Evolutionary conservation across 2,113 vertebrate genomes (phyloP).

Genomic region (Nibea coibor): DNA sequence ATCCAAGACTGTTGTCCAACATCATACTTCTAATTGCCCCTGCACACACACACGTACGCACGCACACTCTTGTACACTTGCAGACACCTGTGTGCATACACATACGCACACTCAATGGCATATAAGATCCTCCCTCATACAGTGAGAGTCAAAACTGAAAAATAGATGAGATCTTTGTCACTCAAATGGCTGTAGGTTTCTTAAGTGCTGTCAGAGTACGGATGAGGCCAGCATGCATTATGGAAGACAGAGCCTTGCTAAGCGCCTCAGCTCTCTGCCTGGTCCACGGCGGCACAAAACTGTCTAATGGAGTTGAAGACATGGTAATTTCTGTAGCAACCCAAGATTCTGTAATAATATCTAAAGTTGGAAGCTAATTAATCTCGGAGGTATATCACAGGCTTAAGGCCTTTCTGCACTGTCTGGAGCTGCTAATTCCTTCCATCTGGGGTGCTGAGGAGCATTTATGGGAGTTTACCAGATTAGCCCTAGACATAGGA

Average conservation of each 20-base stretch:
- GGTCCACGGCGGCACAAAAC: constrained; percentile 68
- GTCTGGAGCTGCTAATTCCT: constrained; percentile 79
- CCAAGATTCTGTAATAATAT: constrained; percentile 76
- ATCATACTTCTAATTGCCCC: constrained; percentile 80
- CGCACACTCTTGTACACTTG: not conserved
- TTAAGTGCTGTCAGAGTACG: constrained; percentile 82
- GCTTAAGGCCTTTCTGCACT: constrained; percentile 75
- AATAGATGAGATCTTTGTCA: constrained; percentile 87
- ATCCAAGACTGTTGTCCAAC: constrained; percentile 79
- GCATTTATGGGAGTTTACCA: constrained; percentile 82
- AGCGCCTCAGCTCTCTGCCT: constrained; percentile 67
- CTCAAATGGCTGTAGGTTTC: constrained; percentile 83
- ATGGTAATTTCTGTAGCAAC: constrained; percentile 75
- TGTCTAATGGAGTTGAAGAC: constrained; percentile 77
- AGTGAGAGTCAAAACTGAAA: constrained; percentile 82
- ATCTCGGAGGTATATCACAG: constrained; percentile 79
- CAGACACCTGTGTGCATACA: constrained; percentile 34
- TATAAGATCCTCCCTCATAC: constrained; percentile 62
- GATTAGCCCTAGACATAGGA: constrained; percentile 79
- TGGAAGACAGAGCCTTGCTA: constrained; percentile 75
- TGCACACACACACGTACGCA: constrained; percentile 5
- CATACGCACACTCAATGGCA: constrained; percentile 17
- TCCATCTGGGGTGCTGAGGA: constrained; percentile 76
- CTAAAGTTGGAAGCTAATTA: constrained; percentile 84
- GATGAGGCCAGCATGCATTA: constrained; percentile 83